phyloP scores from a whole-genome alignment of 2,113 vertebrate genomes.

The Cochlearius cochlearius region DNA sequence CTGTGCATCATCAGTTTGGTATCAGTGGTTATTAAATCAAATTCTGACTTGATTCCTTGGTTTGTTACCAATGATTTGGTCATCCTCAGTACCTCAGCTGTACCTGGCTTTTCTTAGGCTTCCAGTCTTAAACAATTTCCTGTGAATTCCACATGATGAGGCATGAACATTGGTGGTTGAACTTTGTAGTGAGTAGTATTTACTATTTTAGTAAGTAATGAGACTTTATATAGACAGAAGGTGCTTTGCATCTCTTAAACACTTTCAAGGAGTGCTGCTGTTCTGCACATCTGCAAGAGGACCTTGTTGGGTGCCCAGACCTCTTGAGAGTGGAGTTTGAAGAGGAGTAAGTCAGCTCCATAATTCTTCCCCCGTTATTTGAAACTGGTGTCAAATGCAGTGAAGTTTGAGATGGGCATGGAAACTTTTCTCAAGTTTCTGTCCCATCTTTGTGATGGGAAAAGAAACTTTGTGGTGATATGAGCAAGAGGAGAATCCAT shows the following conservation, averaged over 20 bases:
- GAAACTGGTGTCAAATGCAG: not conserved
- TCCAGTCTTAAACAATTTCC: not conserved
- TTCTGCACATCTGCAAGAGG: not conserved
- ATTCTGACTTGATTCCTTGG: not conserved
- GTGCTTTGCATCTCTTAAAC: not conserved
- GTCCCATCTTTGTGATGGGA: not conserved
- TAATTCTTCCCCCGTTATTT: not conserved
- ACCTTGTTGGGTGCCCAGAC: not conserved
- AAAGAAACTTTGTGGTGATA: not conserved
- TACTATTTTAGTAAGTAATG: not conserved
- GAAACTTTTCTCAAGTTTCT: not conserved
- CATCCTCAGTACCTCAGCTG: not conserved
- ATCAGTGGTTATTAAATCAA: not conserved
- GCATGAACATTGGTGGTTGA: not conserved
- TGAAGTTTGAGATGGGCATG: not conserved
- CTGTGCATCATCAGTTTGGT: not conserved
- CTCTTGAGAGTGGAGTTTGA: not conserved
- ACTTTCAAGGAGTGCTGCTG: not conserved
- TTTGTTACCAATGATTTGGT: not conserved
- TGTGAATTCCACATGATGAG: not conserved
- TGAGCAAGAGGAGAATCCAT: not conserved
- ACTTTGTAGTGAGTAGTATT: not conserved
- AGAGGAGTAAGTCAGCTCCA: fast-evolving
- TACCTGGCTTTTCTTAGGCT: not conserved
- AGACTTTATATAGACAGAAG: not conserved